Evolutionary conservation across 92 coral and sea anemone species (phyloP).

Genomic region (Galaxea fascicularis): DNA sequence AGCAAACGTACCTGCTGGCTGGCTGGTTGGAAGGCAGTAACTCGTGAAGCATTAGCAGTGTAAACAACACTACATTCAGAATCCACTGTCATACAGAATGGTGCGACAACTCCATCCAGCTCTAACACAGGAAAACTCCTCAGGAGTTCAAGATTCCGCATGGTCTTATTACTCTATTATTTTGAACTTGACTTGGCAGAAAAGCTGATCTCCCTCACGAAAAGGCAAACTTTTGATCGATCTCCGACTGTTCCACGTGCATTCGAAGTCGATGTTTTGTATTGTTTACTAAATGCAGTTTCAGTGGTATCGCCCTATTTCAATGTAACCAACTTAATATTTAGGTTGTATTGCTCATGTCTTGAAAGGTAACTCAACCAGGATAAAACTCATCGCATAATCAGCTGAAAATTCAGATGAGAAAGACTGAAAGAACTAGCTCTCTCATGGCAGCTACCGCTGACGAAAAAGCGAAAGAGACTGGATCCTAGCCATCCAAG

Average conservation of each 20-base stretch:
- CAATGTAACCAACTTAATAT: background rate
- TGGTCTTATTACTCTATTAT: background rate
- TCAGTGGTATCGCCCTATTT: background rate
- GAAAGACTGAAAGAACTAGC: background rate
- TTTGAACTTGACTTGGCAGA: background rate
- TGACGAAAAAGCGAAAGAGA: background rate
- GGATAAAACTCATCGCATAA: background rate
- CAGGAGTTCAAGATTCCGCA: constrained; percentile 90
- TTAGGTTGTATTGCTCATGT: too few relatives aligned
- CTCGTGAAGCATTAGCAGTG: constrained; percentile 65
- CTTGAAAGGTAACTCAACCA: background rate
- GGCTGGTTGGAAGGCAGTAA: constrained; percentile 76
- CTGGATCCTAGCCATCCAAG: constrained; percentile 3
- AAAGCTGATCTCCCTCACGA: background rate
- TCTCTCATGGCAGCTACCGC: background rate
- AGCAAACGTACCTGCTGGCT: constrained; percentile 68
- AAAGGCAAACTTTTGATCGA: background rate
- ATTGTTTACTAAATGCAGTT: background rate
- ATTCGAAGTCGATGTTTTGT: background rate
- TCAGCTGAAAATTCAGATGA: background rate
- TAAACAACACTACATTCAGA: constrained; percentile 87
- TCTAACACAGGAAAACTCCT: constrained; percentile 68
- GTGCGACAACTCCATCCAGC: constrained; percentile 54
- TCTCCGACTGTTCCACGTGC: background rate
- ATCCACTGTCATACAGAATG: constrained; percentile 81